phyloP scores from a whole-genome alignment of 2,113 vertebrate genomes.

The Saccopteryx leptura region DNA sequence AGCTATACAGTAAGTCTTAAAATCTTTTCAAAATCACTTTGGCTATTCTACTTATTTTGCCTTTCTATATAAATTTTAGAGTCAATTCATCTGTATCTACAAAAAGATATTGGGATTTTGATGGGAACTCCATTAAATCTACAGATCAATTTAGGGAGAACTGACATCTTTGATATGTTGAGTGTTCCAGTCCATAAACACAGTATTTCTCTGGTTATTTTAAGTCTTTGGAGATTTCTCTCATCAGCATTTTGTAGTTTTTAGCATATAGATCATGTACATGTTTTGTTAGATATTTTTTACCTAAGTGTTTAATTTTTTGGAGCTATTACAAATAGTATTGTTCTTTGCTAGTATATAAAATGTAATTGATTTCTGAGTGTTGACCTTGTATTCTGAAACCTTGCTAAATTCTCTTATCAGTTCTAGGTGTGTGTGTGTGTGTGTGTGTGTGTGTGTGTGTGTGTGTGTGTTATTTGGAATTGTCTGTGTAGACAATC shows the following conservation, averaged over 20 bases:
- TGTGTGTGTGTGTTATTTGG: background rate
- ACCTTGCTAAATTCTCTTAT: constrained; percentile 29
- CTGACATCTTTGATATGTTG: background rate
- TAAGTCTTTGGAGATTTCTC: constrained; percentile 18
- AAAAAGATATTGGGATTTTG: constrained; percentile 16
- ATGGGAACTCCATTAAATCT: background rate
- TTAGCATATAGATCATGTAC: background rate
- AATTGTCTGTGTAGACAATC: constrained; percentile 21
- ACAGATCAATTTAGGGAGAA: constrained; percentile 31
- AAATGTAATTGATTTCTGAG: constrained; percentile 2
- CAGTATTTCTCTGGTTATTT: constrained; percentile 29
- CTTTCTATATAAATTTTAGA: constrained; percentile 47
- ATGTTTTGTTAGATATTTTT: constrained; percentile 45
- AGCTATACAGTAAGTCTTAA: constrained; percentile 30
- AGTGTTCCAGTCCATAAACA: background rate
- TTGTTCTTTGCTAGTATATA: background rate
- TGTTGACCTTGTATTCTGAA: background rate
- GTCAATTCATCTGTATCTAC: background rate
- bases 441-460: background rate
- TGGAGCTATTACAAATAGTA: constrained; percentile 13
- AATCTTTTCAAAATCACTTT: constrained; percentile 41
- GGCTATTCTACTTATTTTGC: constrained; percentile 52
- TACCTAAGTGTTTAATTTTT: constrained; percentile 19
- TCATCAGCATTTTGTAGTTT: constrained; percentile 25
- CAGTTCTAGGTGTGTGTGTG: background rate